Conservation (phyloP, 2,113 vertebrate species). For the Otolemur garnettii region DNA sequence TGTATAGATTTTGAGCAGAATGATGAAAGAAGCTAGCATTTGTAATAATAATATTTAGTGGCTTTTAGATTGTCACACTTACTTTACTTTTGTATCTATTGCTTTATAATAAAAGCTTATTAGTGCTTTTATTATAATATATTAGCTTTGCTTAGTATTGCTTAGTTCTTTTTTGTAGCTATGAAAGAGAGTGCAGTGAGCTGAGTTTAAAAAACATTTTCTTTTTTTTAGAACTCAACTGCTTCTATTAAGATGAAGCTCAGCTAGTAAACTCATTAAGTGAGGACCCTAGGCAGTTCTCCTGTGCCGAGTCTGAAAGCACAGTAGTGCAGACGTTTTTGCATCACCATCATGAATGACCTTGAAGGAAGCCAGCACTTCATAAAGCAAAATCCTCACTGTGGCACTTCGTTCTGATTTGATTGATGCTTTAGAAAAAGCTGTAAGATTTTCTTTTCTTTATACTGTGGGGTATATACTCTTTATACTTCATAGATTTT, state of each 20-base stretch:
- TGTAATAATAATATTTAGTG: constrained; percentile 44
- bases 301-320: constrained; percentile 15
- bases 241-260: constrained; percentile 75
- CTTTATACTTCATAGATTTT: constrained; percentile 63
- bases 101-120: constrained; percentile 29
- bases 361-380: constrained; percentile 71
- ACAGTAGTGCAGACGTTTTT: constrained; percentile 39
- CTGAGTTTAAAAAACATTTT: constrained; percentile 22
- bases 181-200: constrained; percentile 38
- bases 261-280: constrained; percentile 76
- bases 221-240: constrained; percentile 44
- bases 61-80: constrained; percentile 38
- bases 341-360: constrained; percentile 55
- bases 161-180: constrained; percentile 59
- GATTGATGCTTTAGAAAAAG: constrained; percentile 71
- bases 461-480: constrained; percentile 46
- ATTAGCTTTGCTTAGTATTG: not conserved
- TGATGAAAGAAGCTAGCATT: constrained; percentile 2
- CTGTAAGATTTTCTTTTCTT: constrained; percentile 68
- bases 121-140: too few species aligned
- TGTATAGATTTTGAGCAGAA: constrained; percentile 44
- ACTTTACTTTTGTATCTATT: constrained; percentile 52
- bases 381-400: constrained; percentile 68
- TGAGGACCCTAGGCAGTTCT: constrained; percentile 73
- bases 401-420: constrained; percentile 55